Percentiles rank a stretch among this genome's conserved stretches.
Evolutionary conservation across 1,140 invertebrate genomes (phyloP).

Genomic region (Myzus persicae): DNA sequence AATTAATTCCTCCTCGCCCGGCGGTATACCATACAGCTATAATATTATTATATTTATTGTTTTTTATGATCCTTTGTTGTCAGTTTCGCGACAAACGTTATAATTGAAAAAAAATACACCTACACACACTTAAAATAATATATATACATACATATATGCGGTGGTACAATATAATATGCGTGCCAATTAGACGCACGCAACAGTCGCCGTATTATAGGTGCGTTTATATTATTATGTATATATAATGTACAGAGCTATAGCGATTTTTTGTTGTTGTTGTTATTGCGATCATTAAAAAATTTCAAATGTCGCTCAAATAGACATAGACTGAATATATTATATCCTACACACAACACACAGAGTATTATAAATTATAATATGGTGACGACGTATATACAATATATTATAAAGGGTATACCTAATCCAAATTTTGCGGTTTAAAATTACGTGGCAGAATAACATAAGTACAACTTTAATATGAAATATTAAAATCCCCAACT

Average conservation of each 20-base stretch:
- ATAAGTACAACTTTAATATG: neutral
- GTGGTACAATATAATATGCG: neutral
- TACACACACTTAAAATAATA: neutral
- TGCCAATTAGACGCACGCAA: conserved; percentile 39
- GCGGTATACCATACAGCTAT: neutral
- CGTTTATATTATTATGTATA: neutral
- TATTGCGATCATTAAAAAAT: conserved; percentile 1
- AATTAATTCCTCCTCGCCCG: conserved; percentile 49
- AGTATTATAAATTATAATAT: neutral
- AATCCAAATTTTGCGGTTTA: neutral
- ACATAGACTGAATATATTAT: neutral
- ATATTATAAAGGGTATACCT: conserved; percentile 2
- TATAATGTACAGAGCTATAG: neutral
- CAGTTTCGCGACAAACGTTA: conserved; percentile 33
- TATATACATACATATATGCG: neutral
- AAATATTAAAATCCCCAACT: no score
- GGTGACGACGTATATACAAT: neutral
- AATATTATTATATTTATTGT: conserved; percentile 19
- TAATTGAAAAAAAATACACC: conserved; percentile 46
- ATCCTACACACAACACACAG: neutral
- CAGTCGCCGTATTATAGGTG: neutral
- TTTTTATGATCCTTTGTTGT: conserved; percentile 57
- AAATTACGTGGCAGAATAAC: neutral
- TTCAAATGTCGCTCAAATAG: neutral
- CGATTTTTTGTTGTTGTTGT: neutral